These are phyloP conservation scores for Chelmon rostratus DNA, from an alignment of 2,797 vertebrate species.

Conservation along the genomic window DNA sequence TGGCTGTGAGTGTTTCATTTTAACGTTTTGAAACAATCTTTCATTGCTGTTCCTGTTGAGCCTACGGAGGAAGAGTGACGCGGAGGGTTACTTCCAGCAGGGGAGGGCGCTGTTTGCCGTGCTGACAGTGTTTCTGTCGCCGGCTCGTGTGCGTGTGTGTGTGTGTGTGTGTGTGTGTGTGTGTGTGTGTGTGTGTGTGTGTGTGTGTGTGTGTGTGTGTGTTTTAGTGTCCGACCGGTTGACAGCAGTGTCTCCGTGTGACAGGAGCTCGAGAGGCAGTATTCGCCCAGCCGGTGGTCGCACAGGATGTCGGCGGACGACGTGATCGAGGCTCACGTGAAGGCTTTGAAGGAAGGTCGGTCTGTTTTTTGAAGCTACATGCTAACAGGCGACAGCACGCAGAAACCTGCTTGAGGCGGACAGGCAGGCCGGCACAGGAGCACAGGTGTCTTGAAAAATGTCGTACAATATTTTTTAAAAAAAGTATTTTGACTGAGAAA, in stretches of 20 bases:
- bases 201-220: no score
- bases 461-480: neutral
- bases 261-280: constrained; percentile 91
- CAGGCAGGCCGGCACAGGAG: neutral
- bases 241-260: constrained; percentile 27
- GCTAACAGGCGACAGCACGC: neutral
- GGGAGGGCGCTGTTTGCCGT: constrained; percentile 55
- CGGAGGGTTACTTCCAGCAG: accelerated
- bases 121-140: accelerated
- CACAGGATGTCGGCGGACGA: constrained; percentile 87
- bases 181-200: no score
- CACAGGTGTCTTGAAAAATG: constrained; percentile 22
- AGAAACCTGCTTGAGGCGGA: neutral
- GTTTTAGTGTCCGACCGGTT: constrained; percentile 55
- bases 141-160: no score
- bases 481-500: neutral
- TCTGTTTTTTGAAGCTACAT: constrained; percentile 15
- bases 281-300: constrained; percentile 92
- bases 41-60: no score
- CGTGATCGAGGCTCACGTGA: constrained; percentile 85
- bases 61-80: neutral
- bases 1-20: no score
- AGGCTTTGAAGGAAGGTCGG: constrained; percentile 87
- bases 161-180: no score
- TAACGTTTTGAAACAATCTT: neutral